Base-by-base conservation (phyloP, 2,888 invertebrate species). In the Amphimallon solstitiale region DNA sequence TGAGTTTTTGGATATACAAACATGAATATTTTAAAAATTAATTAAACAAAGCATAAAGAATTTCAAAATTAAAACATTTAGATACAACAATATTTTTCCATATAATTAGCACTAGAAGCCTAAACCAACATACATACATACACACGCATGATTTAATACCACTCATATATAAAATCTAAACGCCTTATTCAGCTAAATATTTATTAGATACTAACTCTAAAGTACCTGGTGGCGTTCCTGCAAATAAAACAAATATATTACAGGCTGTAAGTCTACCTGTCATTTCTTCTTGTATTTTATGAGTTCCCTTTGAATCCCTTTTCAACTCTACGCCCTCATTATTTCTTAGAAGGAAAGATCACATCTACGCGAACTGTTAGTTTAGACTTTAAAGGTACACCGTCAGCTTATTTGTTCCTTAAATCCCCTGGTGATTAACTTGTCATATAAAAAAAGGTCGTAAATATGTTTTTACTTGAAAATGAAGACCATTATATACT, bases 241-340 rank as follows among this genome's bases (percentile, higher is more conserved):
- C 38, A 59, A 59, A 43, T 29, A 43, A 43, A 59, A 59, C 56
- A 59, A 59, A 59, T 43, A 59, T 29, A 45, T 59, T 59, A 59
- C 34, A 9, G 2, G 45, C 56, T 17, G 15, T 43, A 59, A 34
- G 4, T 43, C 29, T 59, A 59, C 43, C 34, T 59, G 56, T 45
- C 43, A 59, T 43, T 43, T 43, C 56, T 43, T 43, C 43, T 15
- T 29, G 56, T 45, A 59, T 29, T 59, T 59, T 59, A 59, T 59
- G 19, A 34, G 34, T 21, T 38, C 14, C 38, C 38, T 43, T 10
- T 38, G 38, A 2, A n/a, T 43, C 43, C 29, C 34, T 45, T 19
- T 59, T 15, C 29, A 54, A 59, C 56, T 54, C 12, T 14, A 43
- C 43, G 43, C 15, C 23, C 34, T 56, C 23, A 43, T 34, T 43